Base-by-base conservation (phyloP, 2,797 vertebrate species). In the Pseudopleuronectes americanus region DNA sequence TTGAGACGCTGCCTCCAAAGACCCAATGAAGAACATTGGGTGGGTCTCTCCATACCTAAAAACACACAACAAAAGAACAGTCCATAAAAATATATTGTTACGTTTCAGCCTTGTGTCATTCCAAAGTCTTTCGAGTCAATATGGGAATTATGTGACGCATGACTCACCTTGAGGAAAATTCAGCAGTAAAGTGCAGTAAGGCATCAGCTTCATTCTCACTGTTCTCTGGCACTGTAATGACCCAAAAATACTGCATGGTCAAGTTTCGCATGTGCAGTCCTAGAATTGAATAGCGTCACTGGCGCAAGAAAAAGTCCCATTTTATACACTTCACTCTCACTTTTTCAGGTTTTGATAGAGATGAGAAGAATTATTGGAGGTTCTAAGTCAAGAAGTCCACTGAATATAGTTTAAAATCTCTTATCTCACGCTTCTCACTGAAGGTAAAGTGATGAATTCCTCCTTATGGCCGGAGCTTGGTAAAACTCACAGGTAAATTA, bases 141-240 rank as follows among this genome's bases (percentile, higher is more conserved):
- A 31, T 1, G 0, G 59, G 16, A 43, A 55, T 12, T 7, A 7
- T 8, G 21, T 12, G n/a, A 48, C 4, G 45, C 59, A 4, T 7
- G 22, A 19, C 94, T 94, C 91, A 99, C 98, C 98, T 96, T 93
- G 97, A 98, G 91, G 98, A 99, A 95, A 99, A 99, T 91, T 99
- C 98, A 73, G 96, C 96, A 93, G 97, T 99, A 96, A 99, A 99
- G 95, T 99, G 97, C 95, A 98, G 92, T 96, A 99, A 97, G 96
- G 98, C 98, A 94, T 99, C 97, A 81, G 95, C 95, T 96, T 99
- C 98, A 80, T 98, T 99, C 93, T 99, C 98, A 91, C 96, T 96
- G 89, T 98, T 98, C 92, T 99, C 98, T 90, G 97, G 98, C 97
- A 99, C 98, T 99, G 91, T 53, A 83, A 85, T 65, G 16, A 47